Percentiles rank a stretch among this genome's conserved stretches.
These are phyloP conservation scores for Tetranychus piercei DNA, from an alignment of 2,888 invertebrate species.

Conservation along the genomic window DNA sequence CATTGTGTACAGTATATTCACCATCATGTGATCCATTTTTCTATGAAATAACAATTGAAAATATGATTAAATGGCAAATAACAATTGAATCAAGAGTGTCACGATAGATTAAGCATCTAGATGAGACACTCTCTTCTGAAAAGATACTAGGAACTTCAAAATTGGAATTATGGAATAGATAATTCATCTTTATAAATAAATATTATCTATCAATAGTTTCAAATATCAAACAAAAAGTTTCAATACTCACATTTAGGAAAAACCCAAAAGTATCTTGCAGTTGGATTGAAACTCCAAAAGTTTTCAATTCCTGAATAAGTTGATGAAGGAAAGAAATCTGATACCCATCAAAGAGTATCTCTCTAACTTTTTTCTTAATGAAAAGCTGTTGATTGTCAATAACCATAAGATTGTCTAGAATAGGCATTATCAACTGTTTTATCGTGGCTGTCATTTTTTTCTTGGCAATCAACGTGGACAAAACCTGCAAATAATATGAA, in stretches of 20 bases:
- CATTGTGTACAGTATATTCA: slow-evolving; percentile 2
- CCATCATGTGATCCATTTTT: slow-evolving; percentile 7
- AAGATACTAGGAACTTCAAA: too few relatives aligned
- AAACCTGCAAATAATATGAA: not conserved
- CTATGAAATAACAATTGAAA: not conserved
- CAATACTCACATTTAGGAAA: not conserved
- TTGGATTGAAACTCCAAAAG: not conserved
- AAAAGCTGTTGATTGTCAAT: slow-evolving; percentile 17
- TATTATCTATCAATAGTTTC: not conserved
- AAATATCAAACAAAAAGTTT: not conserved
- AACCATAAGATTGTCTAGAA: not conserved
- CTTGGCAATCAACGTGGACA: not conserved
- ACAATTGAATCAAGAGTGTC: not conserved
- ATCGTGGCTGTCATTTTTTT: not conserved
- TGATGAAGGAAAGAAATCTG: not conserved
- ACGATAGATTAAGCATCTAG: too few relatives aligned
- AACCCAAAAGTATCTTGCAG: slow-evolving; percentile 3
- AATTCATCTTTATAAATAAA: not conserved
- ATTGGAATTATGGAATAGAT: not conserved
- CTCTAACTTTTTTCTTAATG: slow-evolving; percentile 19
- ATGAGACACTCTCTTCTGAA: too few relatives aligned
- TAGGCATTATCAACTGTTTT: not conserved
- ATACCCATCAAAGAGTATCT: slow-evolving; percentile 26
- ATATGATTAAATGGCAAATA: not conserved
- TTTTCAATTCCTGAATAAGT: not conserved